Evolutionary conservation across 2,113 vertebrate species (phyloP), one percentile per base, ranked within the genome.

Genomic region (Panthera uncia): DNA sequence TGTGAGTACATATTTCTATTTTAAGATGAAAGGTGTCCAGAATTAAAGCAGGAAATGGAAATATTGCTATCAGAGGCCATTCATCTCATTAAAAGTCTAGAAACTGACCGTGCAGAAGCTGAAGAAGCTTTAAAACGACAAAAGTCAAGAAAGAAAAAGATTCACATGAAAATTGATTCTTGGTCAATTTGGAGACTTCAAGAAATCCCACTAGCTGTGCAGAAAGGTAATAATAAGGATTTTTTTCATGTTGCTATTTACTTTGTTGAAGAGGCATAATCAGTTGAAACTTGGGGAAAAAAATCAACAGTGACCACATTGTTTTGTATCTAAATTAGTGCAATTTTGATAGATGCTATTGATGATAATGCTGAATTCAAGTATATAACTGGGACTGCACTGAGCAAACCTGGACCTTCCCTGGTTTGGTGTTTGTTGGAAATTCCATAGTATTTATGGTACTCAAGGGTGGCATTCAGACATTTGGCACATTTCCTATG

Each of bases 11-110:
- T 88, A 23, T 98, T 91, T 36, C 10, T 89, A 31, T 98, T 98
- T 98, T 96, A 98, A 99, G 98, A 89, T 0, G 9, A 74, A 65
- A 95, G 96, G 92, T 98, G 19, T 50, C 95, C 98, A 94, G 97
- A 98, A 61, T 98, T 99, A 93, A 98, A 99, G 98, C 98, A 98
- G 96, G 98, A 99, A 98, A 98, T 99, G 96, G 97, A 98, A 97
- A 98, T 97, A 66, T 98, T 99, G 94, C 98, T 99, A 3, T 97
- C 98, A 92, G 99, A 99, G 97, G 99, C 99, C 73, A 97, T 98
- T 90, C 97, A 98, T 95, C 98, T 99, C 97, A 99, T 99, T 96
- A 99, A 99, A 98, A 96, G 98, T 78, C 98, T 99, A 86, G 99
- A 99, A 98, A 98, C 99, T 45, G 99, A 99, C 95, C 93, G 98